phyloP scores from a whole-genome alignment of 2,888 invertebrate species.

The Watsonalla cultraria region DNA sequence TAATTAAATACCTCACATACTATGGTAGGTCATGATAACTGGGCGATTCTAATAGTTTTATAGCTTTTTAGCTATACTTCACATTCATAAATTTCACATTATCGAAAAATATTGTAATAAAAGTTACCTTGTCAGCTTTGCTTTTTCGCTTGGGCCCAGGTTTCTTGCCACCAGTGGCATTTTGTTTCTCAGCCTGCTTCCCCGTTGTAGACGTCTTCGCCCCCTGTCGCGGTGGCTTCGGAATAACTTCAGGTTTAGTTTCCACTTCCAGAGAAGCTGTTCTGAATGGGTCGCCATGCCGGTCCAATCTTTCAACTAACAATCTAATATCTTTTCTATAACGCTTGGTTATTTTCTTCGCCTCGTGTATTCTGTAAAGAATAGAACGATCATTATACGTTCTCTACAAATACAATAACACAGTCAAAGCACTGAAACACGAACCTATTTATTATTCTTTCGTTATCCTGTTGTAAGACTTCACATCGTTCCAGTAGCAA shows the following conservation, averaged over 20 bases:
- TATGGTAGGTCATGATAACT: too few species aligned
- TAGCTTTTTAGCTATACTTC: too few species aligned
- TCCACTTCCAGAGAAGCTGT: conserved; percentile 80
- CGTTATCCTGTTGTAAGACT: conserved; percentile 87
- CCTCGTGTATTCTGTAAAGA: conserved; percentile 81
- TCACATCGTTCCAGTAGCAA: conserved; percentile 85
- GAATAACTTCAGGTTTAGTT: conserved; percentile 51
- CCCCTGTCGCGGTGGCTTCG: conserved; percentile 35
- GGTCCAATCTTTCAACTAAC: conserved; percentile 82
- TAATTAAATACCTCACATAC: too few species aligned
- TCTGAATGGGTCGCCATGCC: conserved; percentile 84
- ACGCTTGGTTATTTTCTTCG: conserved; percentile 82
- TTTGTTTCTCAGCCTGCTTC: conserved; percentile 58
- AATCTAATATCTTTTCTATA: conserved; percentile 84
- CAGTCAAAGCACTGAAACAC: conserved; percentile 31
- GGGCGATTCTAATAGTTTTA: too few species aligned
- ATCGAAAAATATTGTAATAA: background rate
- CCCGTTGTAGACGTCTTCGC: conserved; percentile 41
- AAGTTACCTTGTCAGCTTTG: conserved; percentile 77
- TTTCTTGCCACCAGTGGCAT: conserved; percentile 48
- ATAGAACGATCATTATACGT: conserved; percentile 18
- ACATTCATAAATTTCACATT: background rate
- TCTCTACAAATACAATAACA: conserved; percentile 17
- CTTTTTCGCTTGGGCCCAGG: conserved; percentile 78
- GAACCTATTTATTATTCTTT: conserved; percentile 83